Evolutionary conservation across 2,888 invertebrate genomes (phyloP).

Genomic region (Cantharis nigra): DNA sequence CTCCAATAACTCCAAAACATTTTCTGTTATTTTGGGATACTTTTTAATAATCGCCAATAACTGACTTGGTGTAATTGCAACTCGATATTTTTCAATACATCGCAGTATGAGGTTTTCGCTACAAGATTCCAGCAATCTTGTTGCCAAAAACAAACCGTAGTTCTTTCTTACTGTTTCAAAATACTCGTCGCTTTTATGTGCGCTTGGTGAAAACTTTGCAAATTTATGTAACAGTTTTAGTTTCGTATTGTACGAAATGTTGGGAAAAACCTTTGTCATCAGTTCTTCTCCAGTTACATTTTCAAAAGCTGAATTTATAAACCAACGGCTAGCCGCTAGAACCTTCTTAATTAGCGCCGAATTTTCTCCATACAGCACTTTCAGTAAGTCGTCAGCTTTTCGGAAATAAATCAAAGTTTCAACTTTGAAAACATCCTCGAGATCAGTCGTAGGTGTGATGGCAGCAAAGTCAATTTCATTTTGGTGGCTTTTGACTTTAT

Average conservation of each 20-base stretch:
- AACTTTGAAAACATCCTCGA: conserved; percentile 20
- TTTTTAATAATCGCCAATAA: conserved; percentile 15
- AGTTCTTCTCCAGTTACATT: conserved; percentile 14
- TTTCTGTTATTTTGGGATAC: conserved; percentile 12
- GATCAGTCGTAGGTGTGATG: conserved; percentile 5
- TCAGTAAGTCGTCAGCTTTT: conserved; percentile 10
- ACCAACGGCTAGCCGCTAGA: conserved; percentile 23
- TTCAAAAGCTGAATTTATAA: conserved; percentile 21
- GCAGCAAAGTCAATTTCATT: conserved; percentile 4
- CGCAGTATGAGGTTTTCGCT: conserved; percentile 14
- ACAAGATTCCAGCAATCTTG: conserved; percentile 19
- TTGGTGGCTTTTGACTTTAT: background rate
- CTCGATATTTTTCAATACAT: conserved; percentile 9
- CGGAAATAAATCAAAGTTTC: conserved; percentile 21
- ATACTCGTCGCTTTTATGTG: conserved; percentile 17
- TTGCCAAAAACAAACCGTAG: conserved; percentile 25
- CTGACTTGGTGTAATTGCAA: conserved; percentile 15
- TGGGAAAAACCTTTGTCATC: conserved; percentile 16
- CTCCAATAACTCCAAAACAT: conserved; percentile 7
- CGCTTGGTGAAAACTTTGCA: conserved; percentile 1
- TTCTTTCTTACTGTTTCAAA: conserved; percentile 16
- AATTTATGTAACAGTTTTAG: conserved; percentile 22
- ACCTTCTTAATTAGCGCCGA: conserved; percentile 18
- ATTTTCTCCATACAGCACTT: conserved; percentile 20
- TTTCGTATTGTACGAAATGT: conserved; percentile 25